These are phyloP conservation scores for Colistium nudipinnis DNA, from an alignment of 2,113 vertebrate species.

Conservation along the genomic window DNA sequence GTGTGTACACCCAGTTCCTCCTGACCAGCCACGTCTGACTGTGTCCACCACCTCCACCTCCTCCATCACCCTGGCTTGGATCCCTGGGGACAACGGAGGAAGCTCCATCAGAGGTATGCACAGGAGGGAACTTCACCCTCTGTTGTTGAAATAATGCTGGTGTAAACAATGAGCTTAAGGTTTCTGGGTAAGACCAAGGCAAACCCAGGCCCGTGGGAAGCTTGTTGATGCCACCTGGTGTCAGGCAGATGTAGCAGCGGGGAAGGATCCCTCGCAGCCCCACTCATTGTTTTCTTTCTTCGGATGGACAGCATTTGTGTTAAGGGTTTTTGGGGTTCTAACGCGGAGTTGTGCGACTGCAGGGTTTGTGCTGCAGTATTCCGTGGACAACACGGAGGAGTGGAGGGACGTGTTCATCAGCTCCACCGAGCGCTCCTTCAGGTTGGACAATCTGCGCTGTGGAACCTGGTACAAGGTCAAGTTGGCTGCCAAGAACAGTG, in stretches of 20 bases:
- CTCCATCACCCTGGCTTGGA: constrained; percentile 97
- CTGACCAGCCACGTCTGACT: constrained; percentile 95
- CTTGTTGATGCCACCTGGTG: constrained; percentile 68
- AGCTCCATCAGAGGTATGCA: constrained; percentile 82
- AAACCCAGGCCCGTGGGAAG: constrained; percentile 9
- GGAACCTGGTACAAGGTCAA: constrained; percentile 99
- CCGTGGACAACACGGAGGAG: constrained; percentile 97
- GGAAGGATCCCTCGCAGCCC: not conserved
- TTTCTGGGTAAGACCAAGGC: constrained; percentile 12
- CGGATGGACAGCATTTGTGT: no score
- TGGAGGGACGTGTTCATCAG: constrained; percentile 98
- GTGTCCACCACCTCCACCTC: constrained; percentile 98
- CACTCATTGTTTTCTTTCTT: not conserved
- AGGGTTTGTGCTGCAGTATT: constrained; percentile 99
- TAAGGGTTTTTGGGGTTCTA: no score
- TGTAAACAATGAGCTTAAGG: constrained; percentile 30
- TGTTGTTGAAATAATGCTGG: constrained; percentile 12
- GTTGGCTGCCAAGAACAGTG: constrained; percentile 97
- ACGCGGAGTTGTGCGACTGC: constrained; percentile 27
- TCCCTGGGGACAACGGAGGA: constrained; percentile 97
- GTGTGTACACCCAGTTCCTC: constrained; percentile 85
- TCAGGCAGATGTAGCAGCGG: constrained; percentile 24
- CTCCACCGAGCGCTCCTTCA: constrained; percentile 94
- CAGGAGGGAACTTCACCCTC: constrained; percentile 2
- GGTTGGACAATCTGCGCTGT: constrained; percentile 95